Base-by-base conservation (phyloP, 2,113 vertebrate genomes). In the Oryctolagus cuniculus region DNA sequence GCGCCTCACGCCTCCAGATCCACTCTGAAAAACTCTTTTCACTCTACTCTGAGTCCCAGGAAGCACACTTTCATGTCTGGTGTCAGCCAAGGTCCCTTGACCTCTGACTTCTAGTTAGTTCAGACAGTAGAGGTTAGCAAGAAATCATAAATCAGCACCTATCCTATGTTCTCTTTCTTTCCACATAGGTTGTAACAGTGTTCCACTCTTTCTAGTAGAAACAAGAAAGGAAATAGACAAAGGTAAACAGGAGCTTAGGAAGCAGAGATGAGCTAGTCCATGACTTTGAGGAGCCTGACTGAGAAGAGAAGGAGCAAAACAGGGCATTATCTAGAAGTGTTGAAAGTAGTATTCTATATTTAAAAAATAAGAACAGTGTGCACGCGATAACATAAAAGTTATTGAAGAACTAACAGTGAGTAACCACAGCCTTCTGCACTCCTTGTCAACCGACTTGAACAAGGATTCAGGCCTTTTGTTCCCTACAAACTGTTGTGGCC, bases 371-470 rank as follows among this genome's bases (percentile, higher is more conserved):
- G 63, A 64, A 74, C 51, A 21, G 24, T 63, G 63, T 15, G 1
- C 22, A 53, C 6, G 11, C 58, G 38, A 63, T 34, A 55, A 67
- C 22, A 15, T 38, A 77, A 38, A 64, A 82, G 69, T 31, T 34
- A 31, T 51, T 29, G 55, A 80, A 89, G 55, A 51, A 66, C 31
- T 73, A 10, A 55, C 7, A 49, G 1, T 16, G 17, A 77, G n/a
- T 31, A 29, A 31, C 12, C 7, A 0, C 25, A 82, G 51, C 15
- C 25, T 66, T 19, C 3, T 1, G 21, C 6, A 6, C 0, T 29
- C 11, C 36, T 93, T 27, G 11, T 70, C 11, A 10, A 10, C 3
- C 34, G 31, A 36, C 53, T 87, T 5, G 51, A 4, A 21, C 55
- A 63, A 73, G 72, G 19, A 58, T 72, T 86, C 15, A 51, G 25